phyloP scores from a whole-genome alignment of 1,140 invertebrate genomes.

The Drosophila sechellia region DNA sequence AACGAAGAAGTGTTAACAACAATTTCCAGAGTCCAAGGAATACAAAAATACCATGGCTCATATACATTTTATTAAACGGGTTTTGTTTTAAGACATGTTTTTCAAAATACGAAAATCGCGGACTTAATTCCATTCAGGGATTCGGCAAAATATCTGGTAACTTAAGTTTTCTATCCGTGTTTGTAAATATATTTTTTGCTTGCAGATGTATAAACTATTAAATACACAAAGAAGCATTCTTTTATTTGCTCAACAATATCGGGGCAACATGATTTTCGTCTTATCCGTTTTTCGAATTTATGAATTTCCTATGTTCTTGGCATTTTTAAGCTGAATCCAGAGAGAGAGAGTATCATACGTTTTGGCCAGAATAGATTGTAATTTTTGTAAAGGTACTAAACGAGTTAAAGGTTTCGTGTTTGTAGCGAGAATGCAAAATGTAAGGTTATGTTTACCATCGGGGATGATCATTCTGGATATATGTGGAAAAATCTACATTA shows the following conservation, averaged over 20 bases:
- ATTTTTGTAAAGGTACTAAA: neutral
- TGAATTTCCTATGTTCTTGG: neutral
- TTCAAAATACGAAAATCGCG: conserved; percentile 1
- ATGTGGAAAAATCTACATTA: conserved; percentile 2
- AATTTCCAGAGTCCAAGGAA: neutral
- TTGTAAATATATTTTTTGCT: conserved; percentile 14
- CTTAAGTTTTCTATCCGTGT: conserved; percentile 13
- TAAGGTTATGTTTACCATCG: conserved; percentile 3
- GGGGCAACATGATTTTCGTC: neutral
- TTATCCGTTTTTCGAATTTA: neutral
- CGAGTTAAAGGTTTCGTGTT: conserved; percentile 1
- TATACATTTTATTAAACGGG: conserved; percentile 4
- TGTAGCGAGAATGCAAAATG: neutral
- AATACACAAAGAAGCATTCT: conserved; percentile 11
- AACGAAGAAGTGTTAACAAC: conserved; percentile 2
- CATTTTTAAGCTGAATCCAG: neutral
- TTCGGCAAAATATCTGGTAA: conserved; percentile 11
- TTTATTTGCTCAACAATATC: conserved; percentile 10
- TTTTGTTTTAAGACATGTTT: neutral
- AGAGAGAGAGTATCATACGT: conserved; percentile 1
- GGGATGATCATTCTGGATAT: conserved; percentile 2
- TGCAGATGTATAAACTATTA: conserved; percentile 15
- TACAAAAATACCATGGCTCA: neutral
- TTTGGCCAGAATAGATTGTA: conserved; percentile 2
- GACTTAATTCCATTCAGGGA: conserved; percentile 5